Percentiles rank a stretch among this genome's conserved stretches.
phyloP scores from a whole-genome alignment of 64 coral and sea anemone genomes.

The Montipora efflorescens region DNA sequence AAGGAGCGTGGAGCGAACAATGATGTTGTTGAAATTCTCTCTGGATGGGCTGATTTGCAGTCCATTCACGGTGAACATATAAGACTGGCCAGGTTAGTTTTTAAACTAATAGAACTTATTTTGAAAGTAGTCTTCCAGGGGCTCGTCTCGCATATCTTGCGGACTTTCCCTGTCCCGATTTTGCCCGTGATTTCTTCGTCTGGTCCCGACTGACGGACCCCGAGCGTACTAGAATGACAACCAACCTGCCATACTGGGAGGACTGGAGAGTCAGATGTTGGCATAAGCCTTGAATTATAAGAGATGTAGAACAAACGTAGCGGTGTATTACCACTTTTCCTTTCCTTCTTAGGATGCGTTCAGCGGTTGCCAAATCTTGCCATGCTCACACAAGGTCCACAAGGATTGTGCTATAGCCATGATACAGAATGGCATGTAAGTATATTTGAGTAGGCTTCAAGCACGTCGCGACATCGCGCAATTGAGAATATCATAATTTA shows the following conservation, averaged over 20 bases:
- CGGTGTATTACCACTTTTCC: neutral
- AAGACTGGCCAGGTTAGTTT: too few species aligned
- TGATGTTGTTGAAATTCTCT: neutral
- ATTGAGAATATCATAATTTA: too few species aligned
- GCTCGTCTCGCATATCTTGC: too few species aligned
- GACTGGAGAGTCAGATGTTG: too few species aligned
- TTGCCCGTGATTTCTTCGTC: too few species aligned
- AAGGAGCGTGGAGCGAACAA: neutral
- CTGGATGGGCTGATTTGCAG: neutral
- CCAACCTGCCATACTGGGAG: neutral
- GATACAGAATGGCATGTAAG: constrained; percentile 79
- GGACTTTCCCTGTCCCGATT: too few species aligned
- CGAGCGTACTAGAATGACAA: neutral
- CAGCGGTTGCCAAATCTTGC: constrained; percentile 74
- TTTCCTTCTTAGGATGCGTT: constrained; percentile 59
- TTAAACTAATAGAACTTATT: too few species aligned
- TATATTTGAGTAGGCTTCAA: neutral
- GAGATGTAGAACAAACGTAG: too few species aligned
- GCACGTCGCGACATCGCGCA: too few species aligned
- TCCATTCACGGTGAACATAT: neutral
- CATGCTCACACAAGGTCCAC: constrained; percentile 86
- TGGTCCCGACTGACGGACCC: too few species aligned
- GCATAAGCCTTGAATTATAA: too few species aligned
- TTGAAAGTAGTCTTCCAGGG: too few species aligned
- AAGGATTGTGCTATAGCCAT: constrained; percentile 71